Conservation (phyloP, 1,140 invertebrate species). For the Lamellibrachia luymesi region DNA sequence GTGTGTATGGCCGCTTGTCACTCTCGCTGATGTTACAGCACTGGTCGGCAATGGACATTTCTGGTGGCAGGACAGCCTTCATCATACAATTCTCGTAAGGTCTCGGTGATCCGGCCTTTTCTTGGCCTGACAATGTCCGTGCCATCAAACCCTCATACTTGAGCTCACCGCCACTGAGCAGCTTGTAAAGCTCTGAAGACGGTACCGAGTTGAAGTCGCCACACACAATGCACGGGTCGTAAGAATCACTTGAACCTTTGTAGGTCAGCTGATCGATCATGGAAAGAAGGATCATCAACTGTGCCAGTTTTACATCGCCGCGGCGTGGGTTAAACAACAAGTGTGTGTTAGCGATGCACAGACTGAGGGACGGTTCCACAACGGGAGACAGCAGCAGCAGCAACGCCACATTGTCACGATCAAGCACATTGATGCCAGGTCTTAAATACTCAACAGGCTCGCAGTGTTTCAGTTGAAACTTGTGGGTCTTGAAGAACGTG, state of each 20-base stretch:
- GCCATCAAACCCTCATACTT: slow-evolving; percentile 58
- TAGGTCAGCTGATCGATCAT: slow-evolving; percentile 68
- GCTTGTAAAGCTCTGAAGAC: slow-evolving; percentile 69
- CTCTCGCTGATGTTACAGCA: slow-evolving; percentile 64
- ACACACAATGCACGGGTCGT: slow-evolving; percentile 73
- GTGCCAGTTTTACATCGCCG: slow-evolving; percentile 84
- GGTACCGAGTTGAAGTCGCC: slow-evolving; percentile 88
- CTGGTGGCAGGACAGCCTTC: slow-evolving; percentile 58
- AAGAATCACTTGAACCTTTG: slow-evolving; percentile 13
- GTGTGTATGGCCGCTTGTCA: background rate
- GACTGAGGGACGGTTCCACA: background rate
- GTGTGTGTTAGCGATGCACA: slow-evolving; percentile 81
- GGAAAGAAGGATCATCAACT: slow-evolving; percentile 73
- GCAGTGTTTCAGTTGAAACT: slow-evolving; percentile 64
- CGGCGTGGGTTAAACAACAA: slow-evolving; percentile 88
- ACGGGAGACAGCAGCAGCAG: slow-evolving; percentile 68
- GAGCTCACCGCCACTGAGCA: slow-evolving; percentile 69
- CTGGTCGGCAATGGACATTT: slow-evolving; percentile 65
- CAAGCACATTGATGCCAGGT: slow-evolving; percentile 62
- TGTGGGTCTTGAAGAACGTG: slow-evolving; percentile 70
- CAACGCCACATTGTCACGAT: slow-evolving; percentile 84
- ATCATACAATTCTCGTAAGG: slow-evolving; percentile 23
- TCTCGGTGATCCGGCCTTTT: slow-evolving; percentile 35
- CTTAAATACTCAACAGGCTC: slow-evolving; percentile 66
- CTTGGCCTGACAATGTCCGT: slow-evolving; percentile 50